Percentiles rank a stretch among this genome's conserved stretches.
Evolutionary conservation across 2,888 invertebrate genomes (phyloP).

Genomic region (Ctenicera cuprea): DNA sequence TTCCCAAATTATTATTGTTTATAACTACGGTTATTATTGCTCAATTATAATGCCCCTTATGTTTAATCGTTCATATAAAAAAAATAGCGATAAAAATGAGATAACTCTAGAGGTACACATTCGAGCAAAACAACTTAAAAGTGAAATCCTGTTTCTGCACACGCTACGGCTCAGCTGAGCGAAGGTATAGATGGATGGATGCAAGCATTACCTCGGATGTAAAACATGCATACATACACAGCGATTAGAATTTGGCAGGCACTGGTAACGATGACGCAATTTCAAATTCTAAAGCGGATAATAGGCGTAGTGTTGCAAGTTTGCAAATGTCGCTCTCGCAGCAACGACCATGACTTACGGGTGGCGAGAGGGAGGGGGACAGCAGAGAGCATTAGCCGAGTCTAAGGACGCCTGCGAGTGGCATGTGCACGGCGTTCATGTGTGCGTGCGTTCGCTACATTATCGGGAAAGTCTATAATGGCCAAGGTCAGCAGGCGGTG

Average conservation of each 20-base stretch:
- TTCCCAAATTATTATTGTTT: constrained; percentile 1
- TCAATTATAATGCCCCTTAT: constrained; percentile 26
- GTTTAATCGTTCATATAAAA: constrained; percentile 23
- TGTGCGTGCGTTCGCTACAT: constrained; percentile 59
- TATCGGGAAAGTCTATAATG: constrained; percentile 57
- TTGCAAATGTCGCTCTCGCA: constrained; percentile 64
- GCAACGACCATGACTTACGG: constrained; percentile 57
- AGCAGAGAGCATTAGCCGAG: constrained; percentile 79
- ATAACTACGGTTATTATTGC: constrained; percentile 16
- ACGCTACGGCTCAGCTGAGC: background rate
- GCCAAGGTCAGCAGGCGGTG: constrained; percentile 55
- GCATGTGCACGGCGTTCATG: constrained; percentile 76
- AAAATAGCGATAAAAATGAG: constrained; percentile 28
- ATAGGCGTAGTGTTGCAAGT: constrained; percentile 62
- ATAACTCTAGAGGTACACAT: constrained; percentile 24
- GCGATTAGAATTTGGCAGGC: constrained; percentile 49
- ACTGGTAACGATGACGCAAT: constrained; percentile 56
- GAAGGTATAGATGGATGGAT: background rate
- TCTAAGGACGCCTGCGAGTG: constrained; percentile 75
- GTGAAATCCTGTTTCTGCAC: constrained; percentile 22
- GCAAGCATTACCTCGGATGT: background rate
- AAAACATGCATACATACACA: constrained; percentile 40
- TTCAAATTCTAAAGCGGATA: constrained; percentile 57
- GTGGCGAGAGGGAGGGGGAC: constrained; percentile 70
- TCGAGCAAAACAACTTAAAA: constrained; percentile 5